Percentiles rank a stretch among this genome's conserved stretches.
phyloP scores from a whole-genome alignment of 2,888 invertebrate genomes.

The Thecocarcelia acutangulata region DNA sequence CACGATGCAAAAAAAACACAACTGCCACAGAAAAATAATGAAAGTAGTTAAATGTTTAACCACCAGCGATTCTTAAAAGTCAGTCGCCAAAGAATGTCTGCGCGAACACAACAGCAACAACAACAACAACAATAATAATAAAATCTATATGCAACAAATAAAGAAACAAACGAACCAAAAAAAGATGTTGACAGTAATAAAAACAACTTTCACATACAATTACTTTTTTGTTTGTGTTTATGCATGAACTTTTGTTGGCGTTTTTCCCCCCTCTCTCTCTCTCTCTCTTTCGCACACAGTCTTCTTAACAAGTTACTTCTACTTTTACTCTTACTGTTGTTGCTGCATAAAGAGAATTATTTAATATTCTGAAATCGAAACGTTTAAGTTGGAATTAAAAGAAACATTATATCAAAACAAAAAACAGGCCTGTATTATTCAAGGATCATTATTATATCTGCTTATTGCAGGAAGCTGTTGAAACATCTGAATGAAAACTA shows the following conservation, averaged over 20 bases:
- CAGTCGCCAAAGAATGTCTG: conserved; percentile 63
- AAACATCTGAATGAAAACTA: too few relatives aligned
- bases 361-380: conserved; percentile 17
- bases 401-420: too few relatives aligned
- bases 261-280: neutral
- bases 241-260: conserved; percentile 15
- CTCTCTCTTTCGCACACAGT: too few relatives aligned
- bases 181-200: conserved; percentile 65
- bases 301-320: conserved; percentile 47
- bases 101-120: conserved; percentile 34
- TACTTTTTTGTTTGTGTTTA: conserved; percentile 55
- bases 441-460: too few relatives aligned
- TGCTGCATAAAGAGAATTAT: conserved; percentile 14
- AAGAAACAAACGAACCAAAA: conserved; percentile 29
- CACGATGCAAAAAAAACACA: conserved; percentile 8
- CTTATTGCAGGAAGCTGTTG: too few relatives aligned
- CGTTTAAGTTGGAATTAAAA: neutral
- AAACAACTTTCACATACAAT: conserved; percentile 70
- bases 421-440: too few relatives aligned
- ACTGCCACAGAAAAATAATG: conserved; percentile 55
- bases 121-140: conserved; percentile 46
- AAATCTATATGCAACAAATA: conserved; percentile 46
- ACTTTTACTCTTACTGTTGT: conserved; percentile 40
- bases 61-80: conserved; percentile 64
- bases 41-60: conserved; percentile 68